Evolutionary conservation across 2,888 invertebrate genomes (phyloP).

Genomic region (Papilio elwesi): DNA sequence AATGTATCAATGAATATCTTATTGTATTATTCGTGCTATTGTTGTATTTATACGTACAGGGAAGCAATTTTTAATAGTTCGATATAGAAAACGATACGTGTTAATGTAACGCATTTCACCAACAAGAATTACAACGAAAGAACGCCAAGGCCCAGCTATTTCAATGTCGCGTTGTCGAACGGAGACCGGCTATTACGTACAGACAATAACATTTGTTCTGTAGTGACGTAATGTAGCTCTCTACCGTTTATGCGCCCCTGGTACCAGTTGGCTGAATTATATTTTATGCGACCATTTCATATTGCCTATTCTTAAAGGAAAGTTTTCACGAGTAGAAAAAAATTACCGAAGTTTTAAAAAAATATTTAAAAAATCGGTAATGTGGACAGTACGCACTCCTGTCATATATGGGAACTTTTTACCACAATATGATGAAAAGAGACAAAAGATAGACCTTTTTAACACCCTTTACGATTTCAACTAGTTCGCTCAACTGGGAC

Average conservation of each 20-base stretch:
- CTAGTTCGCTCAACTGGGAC: too few species aligned
- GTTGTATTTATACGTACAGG: not conserved
- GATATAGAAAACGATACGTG: constrained; percentile 11
- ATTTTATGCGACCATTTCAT: not conserved
- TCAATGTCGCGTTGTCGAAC: constrained; percentile 30
- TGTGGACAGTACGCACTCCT: too few species aligned
- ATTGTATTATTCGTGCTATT: not conserved
- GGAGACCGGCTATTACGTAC: constrained; percentile 20
- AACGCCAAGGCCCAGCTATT: constrained; percentile 33
- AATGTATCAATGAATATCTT: not conserved
- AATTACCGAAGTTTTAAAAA: too few species aligned
- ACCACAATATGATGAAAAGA: too few species aligned
- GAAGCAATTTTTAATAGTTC: constrained; percentile 20
- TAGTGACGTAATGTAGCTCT: constrained; percentile 25
- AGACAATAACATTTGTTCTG: constrained; percentile 17
- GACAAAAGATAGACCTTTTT: too few species aligned
- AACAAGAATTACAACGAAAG: constrained; percentile 24
- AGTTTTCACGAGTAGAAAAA: not conserved
- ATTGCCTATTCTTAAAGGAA: not conserved
- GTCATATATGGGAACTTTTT: too few species aligned
- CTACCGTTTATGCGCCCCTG: constrained; percentile 11
- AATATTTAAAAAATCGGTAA: too few species aligned
- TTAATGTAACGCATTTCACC: constrained; percentile 1
- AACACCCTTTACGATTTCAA: too few species aligned
- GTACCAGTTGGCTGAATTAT: constrained; percentile 2